Evolutionary conservation across 2,888 invertebrate species (phyloP).

Genomic region (Chromoteleia sp.): DNA sequence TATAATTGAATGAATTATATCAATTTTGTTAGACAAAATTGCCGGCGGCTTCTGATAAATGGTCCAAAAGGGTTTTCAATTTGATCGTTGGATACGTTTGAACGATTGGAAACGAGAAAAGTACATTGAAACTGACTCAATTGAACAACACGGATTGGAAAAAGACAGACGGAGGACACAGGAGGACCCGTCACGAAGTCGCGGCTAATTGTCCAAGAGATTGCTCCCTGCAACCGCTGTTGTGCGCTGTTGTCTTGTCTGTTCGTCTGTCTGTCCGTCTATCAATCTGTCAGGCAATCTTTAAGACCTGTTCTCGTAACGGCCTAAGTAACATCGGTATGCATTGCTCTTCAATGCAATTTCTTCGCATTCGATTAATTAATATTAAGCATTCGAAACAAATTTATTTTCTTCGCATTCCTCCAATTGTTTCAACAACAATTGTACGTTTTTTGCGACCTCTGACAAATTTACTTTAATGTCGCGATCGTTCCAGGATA

Average conservation of each 20-base stretch:
- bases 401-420: slow-evolving; percentile 53
- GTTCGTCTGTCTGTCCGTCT: slow-evolving; percentile 70
- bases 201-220: slow-evolving; percentile 83
- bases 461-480: slow-evolving; percentile 54
- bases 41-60: too few relatives aligned
- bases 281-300: slow-evolving; percentile 69
- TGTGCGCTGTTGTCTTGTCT: slow-evolving; percentile 70
- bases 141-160: slow-evolving; percentile 50
- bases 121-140: slow-evolving; percentile 39
- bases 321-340: slow-evolving; percentile 64
- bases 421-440: slow-evolving; percentile 42
- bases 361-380: slow-evolving; percentile 66
- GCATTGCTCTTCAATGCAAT: slow-evolving; percentile 62
- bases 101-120: slow-evolving; percentile 26
- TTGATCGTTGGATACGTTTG: slow-evolving; percentile 31
- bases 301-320: slow-evolving; percentile 66
- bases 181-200: slow-evolving; percentile 83
- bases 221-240: slow-evolving; percentile 80
- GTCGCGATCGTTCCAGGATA: slow-evolving; percentile 30
- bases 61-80: slow-evolving; percentile 1
- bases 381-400: slow-evolving; percentile 62
- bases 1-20: too few relatives aligned
- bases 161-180: slow-evolving; percentile 73
- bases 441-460: slow-evolving; percentile 37
- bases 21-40: too few relatives aligned